phyloP scores from a whole-genome alignment of 2,113 vertebrate species.

The Pipa parva region DNA sequence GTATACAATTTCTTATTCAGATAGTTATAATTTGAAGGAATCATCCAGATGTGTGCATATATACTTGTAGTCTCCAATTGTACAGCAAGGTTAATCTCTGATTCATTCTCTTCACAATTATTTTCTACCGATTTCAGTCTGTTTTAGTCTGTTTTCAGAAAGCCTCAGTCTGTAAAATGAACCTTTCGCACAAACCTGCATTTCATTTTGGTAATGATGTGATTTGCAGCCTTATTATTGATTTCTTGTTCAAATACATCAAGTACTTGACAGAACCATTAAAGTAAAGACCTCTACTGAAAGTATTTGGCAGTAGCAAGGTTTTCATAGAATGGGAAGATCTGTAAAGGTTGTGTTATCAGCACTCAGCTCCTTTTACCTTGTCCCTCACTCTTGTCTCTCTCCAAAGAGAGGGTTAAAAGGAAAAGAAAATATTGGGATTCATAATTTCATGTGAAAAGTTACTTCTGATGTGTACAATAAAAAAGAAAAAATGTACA shows the following conservation, averaged over 20 bases:
- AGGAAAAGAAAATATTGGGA: too few relatives aligned
- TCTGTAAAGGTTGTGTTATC: conserved; percentile 29
- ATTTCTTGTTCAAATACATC: conserved; percentile 59
- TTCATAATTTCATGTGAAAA: too few relatives aligned
- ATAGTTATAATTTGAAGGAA: too few relatives aligned
- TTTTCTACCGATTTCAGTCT: conserved; percentile 34
- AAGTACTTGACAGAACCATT: conserved; percentile 59
- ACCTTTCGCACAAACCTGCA: conserved; percentile 47
- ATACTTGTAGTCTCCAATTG: too few relatives aligned
- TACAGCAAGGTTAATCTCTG: too few relatives aligned
- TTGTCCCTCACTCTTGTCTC: neutral
- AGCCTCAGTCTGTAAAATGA: conserved; percentile 58
- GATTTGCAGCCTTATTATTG: conserved; percentile 60
- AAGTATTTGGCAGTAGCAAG: conserved; percentile 43
- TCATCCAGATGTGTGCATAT: too few relatives aligned
- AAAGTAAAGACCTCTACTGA: conserved; percentile 48
- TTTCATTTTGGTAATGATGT: conserved; percentile 56
- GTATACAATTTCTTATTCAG: too few relatives aligned
- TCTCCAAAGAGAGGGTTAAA: too few relatives aligned
- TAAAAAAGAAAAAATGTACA: too few relatives aligned
- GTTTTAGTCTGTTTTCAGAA: too few relatives aligned
- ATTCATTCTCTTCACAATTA: conserved; percentile 38
- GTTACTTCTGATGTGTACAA: too few relatives aligned
- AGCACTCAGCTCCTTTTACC: conserved; percentile 10
- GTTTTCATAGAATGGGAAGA: conserved; percentile 2